Evolutionary conservation across 92 coral and sea anemone species (phyloP).

Genomic region (Scolanthus callimorphus): DNA sequence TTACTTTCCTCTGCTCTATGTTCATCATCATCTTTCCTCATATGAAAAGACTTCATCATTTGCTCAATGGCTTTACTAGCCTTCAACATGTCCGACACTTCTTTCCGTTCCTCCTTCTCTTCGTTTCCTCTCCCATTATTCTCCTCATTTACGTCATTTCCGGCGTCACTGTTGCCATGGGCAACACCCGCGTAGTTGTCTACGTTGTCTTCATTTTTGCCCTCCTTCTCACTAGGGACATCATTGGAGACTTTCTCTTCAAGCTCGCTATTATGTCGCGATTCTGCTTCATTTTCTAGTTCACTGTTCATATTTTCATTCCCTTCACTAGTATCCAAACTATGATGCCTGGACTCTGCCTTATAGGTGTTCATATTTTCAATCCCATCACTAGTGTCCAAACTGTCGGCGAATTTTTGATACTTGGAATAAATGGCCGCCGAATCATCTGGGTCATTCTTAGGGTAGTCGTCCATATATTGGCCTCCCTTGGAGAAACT

Average conservation of each 20-base stretch:
- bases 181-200: neutral
- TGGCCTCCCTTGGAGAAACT: neutral
- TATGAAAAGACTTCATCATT: neutral
- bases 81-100: neutral
- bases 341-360: neutral
- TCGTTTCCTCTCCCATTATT: neutral
- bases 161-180: neutral
- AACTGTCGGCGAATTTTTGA: neutral
- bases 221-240: neutral
- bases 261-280: too few species aligned
- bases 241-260: neutral
- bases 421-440: constrained; percentile 13
- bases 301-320: neutral
- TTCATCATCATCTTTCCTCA: neutral
- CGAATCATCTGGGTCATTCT: neutral
- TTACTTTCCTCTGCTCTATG: neutral
- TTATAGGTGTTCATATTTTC: too few species aligned
- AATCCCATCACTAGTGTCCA: constrained; percentile 1
- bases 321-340: neutral
- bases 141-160: neutral
- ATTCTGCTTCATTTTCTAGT: neutral
- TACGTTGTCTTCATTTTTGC: neutral
- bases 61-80: neutral
- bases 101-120: neutral
- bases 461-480: neutral